Conservation (phyloP, 2,113 vertebrate genomes). For the Variabilichromis moorii region DNA sequence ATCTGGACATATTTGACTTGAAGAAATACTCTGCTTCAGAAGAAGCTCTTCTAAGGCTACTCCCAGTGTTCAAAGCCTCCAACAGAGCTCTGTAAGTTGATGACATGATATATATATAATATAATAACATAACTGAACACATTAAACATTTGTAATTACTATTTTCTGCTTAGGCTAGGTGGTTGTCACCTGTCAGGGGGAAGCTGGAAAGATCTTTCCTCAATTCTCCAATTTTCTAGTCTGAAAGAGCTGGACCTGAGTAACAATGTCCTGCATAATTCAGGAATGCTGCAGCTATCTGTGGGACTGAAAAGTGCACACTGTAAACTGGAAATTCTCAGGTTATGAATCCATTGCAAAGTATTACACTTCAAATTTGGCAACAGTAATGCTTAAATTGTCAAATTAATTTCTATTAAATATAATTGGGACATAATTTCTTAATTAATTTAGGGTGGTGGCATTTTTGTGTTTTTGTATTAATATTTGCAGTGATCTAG, state of each 20-base stretch:
- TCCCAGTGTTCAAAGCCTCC: background rate
- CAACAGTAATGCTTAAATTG: background rate
- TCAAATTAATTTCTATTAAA: background rate
- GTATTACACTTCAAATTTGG: background rate
- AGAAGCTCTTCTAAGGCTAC: background rate
- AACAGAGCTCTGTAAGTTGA: background rate
- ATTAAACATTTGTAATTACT: background rate
- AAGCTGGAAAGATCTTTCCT: background rate
- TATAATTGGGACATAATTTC: background rate
- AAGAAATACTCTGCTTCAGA: background rate
- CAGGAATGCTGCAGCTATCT: background rate
- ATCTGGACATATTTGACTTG: background rate
- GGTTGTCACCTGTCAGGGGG: background rate
- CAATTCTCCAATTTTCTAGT: background rate
- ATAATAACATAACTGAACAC: background rate
- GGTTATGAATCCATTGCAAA: background rate
- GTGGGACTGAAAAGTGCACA: background rate
- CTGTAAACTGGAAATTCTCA: background rate
- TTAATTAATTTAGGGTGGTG: background rate
- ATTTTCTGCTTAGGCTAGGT: background rate
- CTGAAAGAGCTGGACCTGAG: background rate
- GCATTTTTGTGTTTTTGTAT: background rate
- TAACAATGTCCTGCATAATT: background rate
- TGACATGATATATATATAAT: background rate
- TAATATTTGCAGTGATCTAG: background rate